Base-by-base conservation (phyloP, 2,888 invertebrate species). In the Belgica antarctica region DNA sequence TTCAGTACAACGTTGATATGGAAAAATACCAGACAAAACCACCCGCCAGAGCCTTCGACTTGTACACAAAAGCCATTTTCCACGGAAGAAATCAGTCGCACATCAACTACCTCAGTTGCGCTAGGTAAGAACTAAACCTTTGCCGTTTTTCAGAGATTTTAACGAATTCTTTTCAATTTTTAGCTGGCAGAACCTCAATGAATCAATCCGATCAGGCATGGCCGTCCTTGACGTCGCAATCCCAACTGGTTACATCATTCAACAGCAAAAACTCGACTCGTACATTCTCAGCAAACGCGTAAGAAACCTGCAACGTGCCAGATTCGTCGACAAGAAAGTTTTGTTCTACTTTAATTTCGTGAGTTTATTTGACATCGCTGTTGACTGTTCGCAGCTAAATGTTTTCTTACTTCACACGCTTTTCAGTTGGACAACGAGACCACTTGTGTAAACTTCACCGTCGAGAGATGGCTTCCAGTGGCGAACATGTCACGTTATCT, bases 401-500 rank as follows among this genome's bases (percentile, higher is more conserved):
- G n/a, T n/a, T n/a, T n/a, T n/a, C n/a, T n/a, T n/a, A n/a, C 15
- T 12, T 59, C 74, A 72, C 5, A 8, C 12, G 12, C 12, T 73
- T 74, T 78, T 24, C 80, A 94, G 93, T 80, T 96, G 78, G 93
- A 94, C 76, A 81, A 83, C 22, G 89, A 90, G 78, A 88, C 87
- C 75, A 92, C 92, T 4, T 97, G 97, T 77, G 89, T 97, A 8
- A 90, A 93, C 80, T 93, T 96, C 78, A 92, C 94, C 0, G 86
- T 96, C 70, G 94, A 96, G 80, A 85, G 97, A 73, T 97, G 96
- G 96, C 90, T 86, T 81, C 96, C 96, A 0, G 94, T 96, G 1
- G 96, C 96, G 62, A 97, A 97, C 81, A 92, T 96, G 91, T 95
- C 96, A 0, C 85, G 94, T 59, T 94, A 92, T 80, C 85, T 96